Evolutionary conservation across 2,113 vertebrate species (phyloP).

Genomic region (Girardinichthys multiradiatus): DNA sequence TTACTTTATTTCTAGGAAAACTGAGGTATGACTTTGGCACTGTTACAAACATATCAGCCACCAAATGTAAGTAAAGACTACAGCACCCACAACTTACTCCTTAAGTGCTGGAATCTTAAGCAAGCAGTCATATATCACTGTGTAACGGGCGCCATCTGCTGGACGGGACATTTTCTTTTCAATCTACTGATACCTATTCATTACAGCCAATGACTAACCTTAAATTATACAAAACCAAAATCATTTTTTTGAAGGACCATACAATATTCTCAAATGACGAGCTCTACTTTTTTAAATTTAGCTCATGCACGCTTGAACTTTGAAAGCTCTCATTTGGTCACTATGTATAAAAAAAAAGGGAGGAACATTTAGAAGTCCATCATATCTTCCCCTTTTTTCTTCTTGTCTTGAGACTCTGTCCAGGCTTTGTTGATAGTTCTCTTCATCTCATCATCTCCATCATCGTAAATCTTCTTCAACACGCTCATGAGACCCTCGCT

Average conservation of each 20-base stretch:
- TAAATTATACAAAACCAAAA: constrained; percentile 6
- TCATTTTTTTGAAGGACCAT: neutral
- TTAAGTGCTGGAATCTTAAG: neutral
- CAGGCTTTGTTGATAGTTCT: constrained; percentile 98
- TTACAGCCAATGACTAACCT: neutral
- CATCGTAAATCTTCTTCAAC: constrained; percentile 95
- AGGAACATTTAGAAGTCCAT: constrained; percentile 83
- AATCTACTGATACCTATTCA: neutral
- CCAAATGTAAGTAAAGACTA: neutral
- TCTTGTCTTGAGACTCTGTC: constrained; percentile 96
- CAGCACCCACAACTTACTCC: neutral
- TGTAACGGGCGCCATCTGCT: constrained; percentile 11
- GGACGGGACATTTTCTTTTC: neutral
- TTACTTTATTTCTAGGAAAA: neutral
- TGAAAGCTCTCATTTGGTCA: constrained; percentile 16
- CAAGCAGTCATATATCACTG: neutral
- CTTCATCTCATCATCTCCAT: constrained; percentile 98
- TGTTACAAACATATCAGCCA: neutral
- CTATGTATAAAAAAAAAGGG: constrained; percentile 12
- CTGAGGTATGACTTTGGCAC: neutral
- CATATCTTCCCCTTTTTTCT: constrained; percentile 84
- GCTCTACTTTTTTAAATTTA: constrained; percentile 22
- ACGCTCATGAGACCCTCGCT: constrained; percentile 95
- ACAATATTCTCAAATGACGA: neutral
- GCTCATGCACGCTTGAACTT: constrained; percentile 12